Conservation (phyloP, 2,888 invertebrate genomes). For the Cataglyphis livida region DNA sequence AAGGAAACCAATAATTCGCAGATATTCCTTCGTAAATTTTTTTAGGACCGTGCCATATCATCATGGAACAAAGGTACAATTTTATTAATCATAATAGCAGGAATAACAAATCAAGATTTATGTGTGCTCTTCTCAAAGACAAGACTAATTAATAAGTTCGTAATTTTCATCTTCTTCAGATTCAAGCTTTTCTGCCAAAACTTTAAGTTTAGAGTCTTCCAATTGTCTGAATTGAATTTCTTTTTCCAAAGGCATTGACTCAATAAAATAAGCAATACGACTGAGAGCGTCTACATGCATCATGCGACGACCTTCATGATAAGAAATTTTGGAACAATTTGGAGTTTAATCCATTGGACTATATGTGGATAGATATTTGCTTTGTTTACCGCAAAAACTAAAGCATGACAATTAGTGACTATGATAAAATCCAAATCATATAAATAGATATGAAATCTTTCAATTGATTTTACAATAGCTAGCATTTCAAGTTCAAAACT, state of each 20-base stretch:
- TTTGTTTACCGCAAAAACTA: background rate
- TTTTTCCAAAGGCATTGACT: constrained; percentile 3
- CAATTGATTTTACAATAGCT: too few relatives aligned
- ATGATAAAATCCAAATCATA: too few relatives aligned
- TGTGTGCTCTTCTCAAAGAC: background rate
- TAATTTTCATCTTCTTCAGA: background rate
- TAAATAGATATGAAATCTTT: too few relatives aligned
- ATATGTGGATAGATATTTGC: background rate
- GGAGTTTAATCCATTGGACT: background rate
- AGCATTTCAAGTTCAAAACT: too few relatives aligned
- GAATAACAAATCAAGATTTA: background rate
- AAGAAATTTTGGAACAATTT: too few relatives aligned
- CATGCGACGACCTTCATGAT: background rate
- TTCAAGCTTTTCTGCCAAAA: background rate
- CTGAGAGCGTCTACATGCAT: background rate
- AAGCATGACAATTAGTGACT: background rate
- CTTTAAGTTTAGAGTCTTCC: background rate
- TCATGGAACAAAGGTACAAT: background rate
- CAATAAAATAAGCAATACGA: background rate
- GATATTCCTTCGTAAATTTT: background rate
- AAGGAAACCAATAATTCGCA: constrained; percentile 28
- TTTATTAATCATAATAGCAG: background rate
- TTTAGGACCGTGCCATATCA: background rate
- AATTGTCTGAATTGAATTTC: constrained; percentile 9
- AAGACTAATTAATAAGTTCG: background rate